Percentiles rank a stretch among this genome's conserved stretches.
phyloP scores from a whole-genome alignment of 2,888 invertebrate genomes.

The Acleris sparsana region DNA sequence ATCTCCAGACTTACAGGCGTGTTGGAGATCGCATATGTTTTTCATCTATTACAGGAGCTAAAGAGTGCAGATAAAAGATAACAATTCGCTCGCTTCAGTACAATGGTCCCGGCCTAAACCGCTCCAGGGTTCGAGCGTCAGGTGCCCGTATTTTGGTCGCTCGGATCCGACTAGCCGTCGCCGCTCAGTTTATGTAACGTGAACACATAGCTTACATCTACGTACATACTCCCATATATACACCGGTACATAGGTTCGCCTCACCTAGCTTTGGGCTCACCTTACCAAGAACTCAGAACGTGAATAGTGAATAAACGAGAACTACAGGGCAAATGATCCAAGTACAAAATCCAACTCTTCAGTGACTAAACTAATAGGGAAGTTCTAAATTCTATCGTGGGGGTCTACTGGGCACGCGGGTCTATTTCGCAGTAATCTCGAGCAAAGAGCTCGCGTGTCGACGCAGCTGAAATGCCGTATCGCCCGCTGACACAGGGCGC shows the following conservation, averaged over 20 bases:
- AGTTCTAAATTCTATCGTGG: conserved; percentile 40
- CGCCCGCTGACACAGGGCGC: conserved; percentile 46
- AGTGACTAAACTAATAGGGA: conserved; percentile 26
- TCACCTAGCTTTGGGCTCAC: conserved; percentile 34
- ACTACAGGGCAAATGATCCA: conserved; percentile 33
- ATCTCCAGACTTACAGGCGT: too few species aligned
- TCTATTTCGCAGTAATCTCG: conserved; percentile 61
- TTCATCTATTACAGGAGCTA: too few species aligned
- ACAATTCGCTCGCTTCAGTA: conserved; percentile 18
- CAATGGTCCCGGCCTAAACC: conserved; percentile 25
- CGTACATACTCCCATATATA: conserved; percentile 48
- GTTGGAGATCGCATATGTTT: too few species aligned
- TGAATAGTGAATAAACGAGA: conserved; percentile 35
- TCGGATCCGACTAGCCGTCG: conserved; percentile 70
- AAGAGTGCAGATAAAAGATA: too few species aligned
- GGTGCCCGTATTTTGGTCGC: conserved; percentile 81
- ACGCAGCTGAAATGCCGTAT: conserved; percentile 67
- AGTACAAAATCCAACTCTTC: conserved; percentile 30
- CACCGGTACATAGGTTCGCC: conserved; percentile 32
- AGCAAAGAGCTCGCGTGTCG: conserved; percentile 64
- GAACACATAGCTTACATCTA: conserved; percentile 50
- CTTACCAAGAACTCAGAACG: conserved; percentile 31
- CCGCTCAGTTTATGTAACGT: conserved; percentile 74
- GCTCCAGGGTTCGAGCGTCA: conserved; percentile 69
- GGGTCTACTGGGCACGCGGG: conserved; percentile 46